Conservation (phyloP, 2,113 vertebrate genomes). For the Caretta caretta region DNA sequence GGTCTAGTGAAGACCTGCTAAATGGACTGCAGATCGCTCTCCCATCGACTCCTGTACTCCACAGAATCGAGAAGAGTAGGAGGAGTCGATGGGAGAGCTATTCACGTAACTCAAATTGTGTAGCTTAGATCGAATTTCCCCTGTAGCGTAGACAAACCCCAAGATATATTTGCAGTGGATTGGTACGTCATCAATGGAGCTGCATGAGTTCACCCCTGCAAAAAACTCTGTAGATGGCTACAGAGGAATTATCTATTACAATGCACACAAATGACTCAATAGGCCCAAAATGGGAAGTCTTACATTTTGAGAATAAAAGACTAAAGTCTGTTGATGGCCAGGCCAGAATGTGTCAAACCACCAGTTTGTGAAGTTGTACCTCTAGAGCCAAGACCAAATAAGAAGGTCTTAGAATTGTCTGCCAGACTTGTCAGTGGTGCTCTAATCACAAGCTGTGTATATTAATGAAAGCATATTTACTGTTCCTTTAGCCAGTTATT, state of each 20-base stretch:
- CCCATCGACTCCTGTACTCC: too few relatives aligned
- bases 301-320: neutral
- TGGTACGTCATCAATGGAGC: neutral
- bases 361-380: neutral
- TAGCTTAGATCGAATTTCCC: too few relatives aligned
- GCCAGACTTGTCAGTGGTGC: too few relatives aligned
- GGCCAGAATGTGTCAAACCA: neutral
- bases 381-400: neutral
- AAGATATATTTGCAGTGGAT: neutral
- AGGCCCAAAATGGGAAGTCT: neutral
- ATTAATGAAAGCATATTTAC: neutral
- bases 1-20: too few relatives aligned
- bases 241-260: neutral
- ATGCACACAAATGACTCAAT: rapidly evolving
- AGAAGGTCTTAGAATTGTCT: neutral
- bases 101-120: too few relatives aligned
- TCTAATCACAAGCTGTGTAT: too few relatives aligned
- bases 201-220: neutral
- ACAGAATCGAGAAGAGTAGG: too few relatives aligned
- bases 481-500: neutral
- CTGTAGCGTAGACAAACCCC: too few relatives aligned
- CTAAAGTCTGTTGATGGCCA: neutral
- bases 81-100: too few relatives aligned
- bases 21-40: too few relatives aligned
- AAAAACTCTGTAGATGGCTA: neutral